Evolutionary conservation across 1,140 invertebrate species (phyloP), one percentile per base, ranked within the genome.

Genomic region (Ruditapes philippinarum): DNA sequence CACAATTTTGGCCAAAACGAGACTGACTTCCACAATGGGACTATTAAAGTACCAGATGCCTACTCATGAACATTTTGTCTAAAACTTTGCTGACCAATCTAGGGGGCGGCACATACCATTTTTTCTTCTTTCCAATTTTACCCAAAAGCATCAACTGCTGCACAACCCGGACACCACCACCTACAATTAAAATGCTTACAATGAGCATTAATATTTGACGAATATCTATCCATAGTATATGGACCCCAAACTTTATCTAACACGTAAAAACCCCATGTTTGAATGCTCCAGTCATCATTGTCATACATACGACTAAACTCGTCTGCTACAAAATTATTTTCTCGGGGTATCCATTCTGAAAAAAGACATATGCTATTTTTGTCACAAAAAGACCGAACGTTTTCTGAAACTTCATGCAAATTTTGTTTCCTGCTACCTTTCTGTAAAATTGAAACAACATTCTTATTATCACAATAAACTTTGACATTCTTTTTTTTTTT

Each of bases 221-320:
- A 70, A 78, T 78, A 86, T 57, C 84, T 74, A 45, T 80, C 86
- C 3, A 33, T 73, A 12, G 12, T 22, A 9, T 49, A 14, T 22
- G 25, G n/a, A 42, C 62, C 65, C 65, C 76, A 89, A 22, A n/a
- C n/a, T 31, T 74, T 45, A 31, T 81, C 49, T 60, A 89, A 62
- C 19, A 60, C 2, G 11, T 89, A 36, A 42, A 81, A 89, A n/a
- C 81, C 28, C 78, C 78, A 70, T 3, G 17, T 5, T 31, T 70
- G 3, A 1, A 89, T 57, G 1, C 25, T n/a, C 79, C 87, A 89
- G 54, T 89, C 88, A 82, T 89, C 81, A 54, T 42, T 74, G 49
- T 89, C 88, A 45, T 7, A 38, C 3, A 3, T 9, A 38, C 62
- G 70, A 42, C 73, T 90, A 0, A 70, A 54, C n/a, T 14, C 1